Percentiles rank a stretch among this genome's conserved stretches.
Conservation (phyloP, 2,888 invertebrate genomes). For the Melanargia galathea region DNA sequence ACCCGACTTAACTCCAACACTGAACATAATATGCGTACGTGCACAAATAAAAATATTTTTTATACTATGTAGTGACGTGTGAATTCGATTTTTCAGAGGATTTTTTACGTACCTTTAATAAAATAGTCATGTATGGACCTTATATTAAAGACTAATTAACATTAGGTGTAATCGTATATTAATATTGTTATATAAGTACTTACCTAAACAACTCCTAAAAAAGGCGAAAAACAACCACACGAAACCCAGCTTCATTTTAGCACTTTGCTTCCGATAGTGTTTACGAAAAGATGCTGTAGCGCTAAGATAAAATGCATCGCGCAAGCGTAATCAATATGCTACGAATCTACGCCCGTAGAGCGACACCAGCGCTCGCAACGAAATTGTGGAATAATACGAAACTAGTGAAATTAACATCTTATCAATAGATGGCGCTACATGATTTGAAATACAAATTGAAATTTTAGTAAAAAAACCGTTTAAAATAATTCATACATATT, state of each 20-base stretch:
- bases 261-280: slow-evolving; percentile 38
- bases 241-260: slow-evolving; percentile 60
- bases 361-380: not conserved
- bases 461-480: too few relatives aligned
- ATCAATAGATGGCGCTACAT: slow-evolving; percentile 6
- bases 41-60: too few relatives aligned
- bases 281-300: slow-evolving; percentile 47
- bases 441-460: too few relatives aligned
- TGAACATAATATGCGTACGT: too few relatives aligned
- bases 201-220: slow-evolving; percentile 56
- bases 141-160: too few relatives aligned
- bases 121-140: too few relatives aligned
- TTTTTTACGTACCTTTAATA: too few relatives aligned
- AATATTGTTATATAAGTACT: slow-evolving; percentile 44
- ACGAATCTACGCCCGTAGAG: slow-evolving; percentile 42
- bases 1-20: too few relatives aligned
- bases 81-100: too few relatives aligned
- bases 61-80: too few relatives aligned
- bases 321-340: slow-evolving; percentile 71
- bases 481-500: too few relatives aligned
- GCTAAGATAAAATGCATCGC: slow-evolving; percentile 45
- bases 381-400: not conserved
- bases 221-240: slow-evolving; percentile 56
- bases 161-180: too few relatives aligned
- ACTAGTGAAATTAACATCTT: not conserved